phyloP scores from a whole-genome alignment of 2,888 invertebrate genomes.

The Xestia sexstrigata region DNA sequence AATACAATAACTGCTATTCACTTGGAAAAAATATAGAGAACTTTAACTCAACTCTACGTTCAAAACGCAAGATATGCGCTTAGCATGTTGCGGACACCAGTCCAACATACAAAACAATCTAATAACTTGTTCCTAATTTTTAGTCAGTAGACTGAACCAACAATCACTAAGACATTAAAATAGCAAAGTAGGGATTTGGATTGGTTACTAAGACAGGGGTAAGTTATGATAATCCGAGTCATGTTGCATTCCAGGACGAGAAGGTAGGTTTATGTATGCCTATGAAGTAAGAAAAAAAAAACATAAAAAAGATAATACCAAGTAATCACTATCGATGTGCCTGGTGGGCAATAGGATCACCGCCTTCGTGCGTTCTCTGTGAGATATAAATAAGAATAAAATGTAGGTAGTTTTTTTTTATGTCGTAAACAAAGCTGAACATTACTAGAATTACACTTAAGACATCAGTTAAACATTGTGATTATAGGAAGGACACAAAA shows the following conservation, averaged over 20 bases:
- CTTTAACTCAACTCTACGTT: not conserved
- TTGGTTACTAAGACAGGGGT: constrained; percentile 51
- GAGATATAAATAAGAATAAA: constrained; percentile 59
- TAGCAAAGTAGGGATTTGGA: constrained; percentile 15
- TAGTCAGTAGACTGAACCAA: not conserved
- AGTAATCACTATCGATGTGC: constrained; percentile 42
- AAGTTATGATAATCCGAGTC: constrained; percentile 32
- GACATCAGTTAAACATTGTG: not conserved
- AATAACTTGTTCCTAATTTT: too few relatives aligned
- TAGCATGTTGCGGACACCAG: not conserved
- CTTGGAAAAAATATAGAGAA: not conserved
- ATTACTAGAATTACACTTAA: constrained; percentile 3
- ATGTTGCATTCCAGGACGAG: constrained; percentile 49
- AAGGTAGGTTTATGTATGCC: constrained; percentile 30
- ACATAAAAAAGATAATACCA: constrained; percentile 48
- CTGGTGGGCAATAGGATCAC: constrained; percentile 44
- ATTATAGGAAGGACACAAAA: constrained; percentile 1
- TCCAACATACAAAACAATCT: not conserved
- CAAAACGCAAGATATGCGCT: not conserved
- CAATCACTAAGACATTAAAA: not conserved
- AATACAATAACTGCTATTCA: not conserved
- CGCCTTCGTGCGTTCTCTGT: constrained; percentile 54
- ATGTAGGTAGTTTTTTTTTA: constrained; percentile 19
- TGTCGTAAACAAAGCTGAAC: not conserved
- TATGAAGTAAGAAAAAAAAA: constrained; percentile 41